Percentiles rank a stretch among this genome's conserved stretches.
phyloP scores from a whole-genome alignment of 2,113 vertebrate species.

The Rhea pennata region DNA sequence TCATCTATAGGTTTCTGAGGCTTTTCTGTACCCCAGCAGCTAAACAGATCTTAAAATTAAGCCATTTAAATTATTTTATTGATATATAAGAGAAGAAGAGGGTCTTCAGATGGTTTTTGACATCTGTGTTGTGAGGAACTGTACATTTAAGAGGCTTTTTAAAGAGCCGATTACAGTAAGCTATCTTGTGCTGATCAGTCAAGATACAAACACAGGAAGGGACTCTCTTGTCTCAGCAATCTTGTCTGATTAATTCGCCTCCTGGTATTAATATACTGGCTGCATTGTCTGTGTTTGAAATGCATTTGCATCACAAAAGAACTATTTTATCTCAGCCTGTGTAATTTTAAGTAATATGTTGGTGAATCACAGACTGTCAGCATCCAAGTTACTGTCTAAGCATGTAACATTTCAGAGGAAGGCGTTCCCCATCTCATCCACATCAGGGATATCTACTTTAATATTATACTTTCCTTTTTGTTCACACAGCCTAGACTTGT shows the following conservation, averaged over 20 bases:
- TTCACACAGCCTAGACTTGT: neutral
- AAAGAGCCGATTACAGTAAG: neutral
- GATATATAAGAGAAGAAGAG: neutral
- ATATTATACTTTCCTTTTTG: neutral
- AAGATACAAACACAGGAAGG: neutral
- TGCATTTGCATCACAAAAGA: conserved; percentile 36
- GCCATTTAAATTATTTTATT: neutral
- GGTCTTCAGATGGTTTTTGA: neutral
- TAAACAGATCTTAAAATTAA: neutral
- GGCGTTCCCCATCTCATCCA: neutral
- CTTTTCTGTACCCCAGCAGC: neutral
- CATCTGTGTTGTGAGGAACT: neutral
- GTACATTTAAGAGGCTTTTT: neutral
- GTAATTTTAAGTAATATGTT: neutral
- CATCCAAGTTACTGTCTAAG: neutral
- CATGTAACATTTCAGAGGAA: neutral
- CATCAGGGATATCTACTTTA: neutral
- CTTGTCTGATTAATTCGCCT: neutral
- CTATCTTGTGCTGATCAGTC: neutral
- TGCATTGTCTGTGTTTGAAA: neutral
- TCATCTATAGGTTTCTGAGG: neutral
- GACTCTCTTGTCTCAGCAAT: neutral
- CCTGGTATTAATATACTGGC: neutral
- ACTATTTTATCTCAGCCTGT: neutral
- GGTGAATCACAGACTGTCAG: neutral